Base-by-base conservation (phyloP, 1,140 invertebrate species). In the Drosophila aff. region DNA sequence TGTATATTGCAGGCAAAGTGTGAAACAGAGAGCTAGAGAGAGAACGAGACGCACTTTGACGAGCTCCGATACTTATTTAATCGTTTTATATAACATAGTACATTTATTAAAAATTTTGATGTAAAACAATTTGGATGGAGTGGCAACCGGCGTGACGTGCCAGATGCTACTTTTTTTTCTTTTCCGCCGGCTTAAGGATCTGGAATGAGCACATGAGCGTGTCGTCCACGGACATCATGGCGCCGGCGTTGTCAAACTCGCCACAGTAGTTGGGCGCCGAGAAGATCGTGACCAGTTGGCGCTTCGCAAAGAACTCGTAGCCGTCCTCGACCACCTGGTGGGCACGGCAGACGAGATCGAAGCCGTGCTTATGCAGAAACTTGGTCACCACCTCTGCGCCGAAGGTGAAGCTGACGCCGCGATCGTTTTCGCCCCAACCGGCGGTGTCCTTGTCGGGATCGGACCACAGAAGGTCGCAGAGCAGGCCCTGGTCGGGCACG, bases 51-150 rank as follows among this genome's bases (percentile, higher is more conserved):
- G 4, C 43, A 11, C 18, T 15, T 36, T 38, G 21, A 6, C 21
- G 44, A 26, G 7, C 46, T 26, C 8, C 8, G 6, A 26, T n/a
- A n/a, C 16, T 28, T 28, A n/a, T n/a, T 50, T 18, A 18, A 18
- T 18, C 5, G 33, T 18, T 33, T 36, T 33, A 7, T 52, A 33
- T n/a, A 11, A 57, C 53, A 57, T 23, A 15, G 21, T 57, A 57
- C 53, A 57, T 57, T 57, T 57, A 57, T 57, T 57, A 40, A 23
- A 57, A 57, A 57, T 57, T 57, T 57, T 40, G 53, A 57, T 40
- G 53, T 40, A 57, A 57, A 57, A 40, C 36, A 41, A 57, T 57
- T 40, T 40, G 11, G 6, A 15, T 21, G 18, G 21, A 55, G 8
- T 10, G 33, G 33, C 8, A 38, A 21, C 28, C 31, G n/a, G 18